Percentiles rank a stretch among this genome's conserved stretches.
phyloP scores from a whole-genome alignment of 2,113 vertebrate species.

The Pundamilia nyererei region DNA sequence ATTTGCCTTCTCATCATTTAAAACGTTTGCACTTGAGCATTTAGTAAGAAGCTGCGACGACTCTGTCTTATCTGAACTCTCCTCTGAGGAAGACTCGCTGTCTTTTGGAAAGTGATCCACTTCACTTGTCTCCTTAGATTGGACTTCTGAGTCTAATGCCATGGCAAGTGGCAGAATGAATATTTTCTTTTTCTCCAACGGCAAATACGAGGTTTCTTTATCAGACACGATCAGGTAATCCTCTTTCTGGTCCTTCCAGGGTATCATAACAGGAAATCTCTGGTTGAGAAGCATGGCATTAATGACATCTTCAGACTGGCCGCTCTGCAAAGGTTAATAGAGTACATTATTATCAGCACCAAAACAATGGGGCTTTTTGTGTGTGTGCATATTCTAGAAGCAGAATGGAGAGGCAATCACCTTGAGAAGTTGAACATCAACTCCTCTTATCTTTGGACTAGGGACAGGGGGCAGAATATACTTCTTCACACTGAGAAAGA shows the following conservation, averaged over 20 bases:
- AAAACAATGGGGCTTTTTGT: neutral
- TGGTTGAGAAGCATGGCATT: slow-evolving; percentile 76
- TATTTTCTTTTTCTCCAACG: slow-evolving; percentile 53
- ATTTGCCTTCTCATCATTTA: neutral
- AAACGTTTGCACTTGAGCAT: neutral
- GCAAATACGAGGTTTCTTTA: slow-evolving; percentile 58
- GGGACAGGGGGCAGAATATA: slow-evolving; percentile 87
- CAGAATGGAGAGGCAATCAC: slow-evolving; percentile 49
- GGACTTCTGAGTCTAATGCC: slow-evolving; percentile 38
- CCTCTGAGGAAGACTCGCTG: neutral
- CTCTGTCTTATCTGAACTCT: neutral
- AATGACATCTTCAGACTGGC: slow-evolving; percentile 77
- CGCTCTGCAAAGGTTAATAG: slow-evolving; percentile 61
- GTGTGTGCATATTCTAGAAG: neutral
- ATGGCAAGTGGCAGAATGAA: slow-evolving; percentile 55
- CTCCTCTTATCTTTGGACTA: slow-evolving; percentile 87
- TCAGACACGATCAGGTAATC: slow-evolving; percentile 83
- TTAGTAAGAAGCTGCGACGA: neutral
- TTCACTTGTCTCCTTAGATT: slow-evolving; percentile 20
- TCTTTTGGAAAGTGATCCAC: neutral
- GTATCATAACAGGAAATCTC: slow-evolving; percentile 72
- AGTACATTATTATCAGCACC: neutral
- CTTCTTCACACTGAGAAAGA: slow-evolving; percentile 73
- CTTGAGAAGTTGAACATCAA: slow-evolving; percentile 82
- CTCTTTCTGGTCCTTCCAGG: slow-evolving; percentile 75